Evolutionary conservation across 1,140 invertebrate species (phyloP), one percentile per base, ranked within the genome.

Genomic region (Anastatus disparis): DNA sequence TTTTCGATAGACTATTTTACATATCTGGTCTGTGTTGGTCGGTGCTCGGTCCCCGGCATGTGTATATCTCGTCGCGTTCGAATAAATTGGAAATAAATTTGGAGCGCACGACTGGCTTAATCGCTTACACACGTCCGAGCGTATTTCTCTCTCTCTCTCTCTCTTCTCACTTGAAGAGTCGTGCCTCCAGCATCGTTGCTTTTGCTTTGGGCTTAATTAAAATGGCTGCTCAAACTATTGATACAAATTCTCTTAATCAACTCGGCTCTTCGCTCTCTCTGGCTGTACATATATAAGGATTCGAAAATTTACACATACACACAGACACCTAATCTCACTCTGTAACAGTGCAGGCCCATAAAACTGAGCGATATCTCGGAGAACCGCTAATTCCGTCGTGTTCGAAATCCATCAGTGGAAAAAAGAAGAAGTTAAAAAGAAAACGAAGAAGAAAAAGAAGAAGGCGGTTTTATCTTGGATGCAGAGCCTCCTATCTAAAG

Each of bases 311-410:
- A n/a, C n/a, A n/a, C n/a, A n/a, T n/a, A n/a, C n/a, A n/a, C n/a
- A n/a, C n/a, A n/a, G n/a, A n/a, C n/a, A n/a, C n/a, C n/a, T n/a
- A n/a, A n/a, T n/a, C n/a, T n/a, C n/a, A n/a, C n/a, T n/a, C n/a
- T n/a, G n/a, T n/a, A n/a, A n/a, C n/a, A n/a, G n/a, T n/a, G n/a
- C n/a, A 15, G 46, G 15, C 29, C 52, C n/a, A 35, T 50, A 63
- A 63, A 63, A 56, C 42, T 24, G 15, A 52, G 38, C 48, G 61
- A 15, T 63, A 69, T 73, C 66, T 70, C 68, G 55, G 15, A 38
- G 56, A 64, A 66, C 53, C 42, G 55, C 73, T 75, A 75, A 75
- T 75, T 72, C 71, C 35, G 26, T 65, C 73, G 71, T 75, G 73
- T 75, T 75, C 65, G 42, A 40, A 72, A 75, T 75, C 71, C 66